phyloP scores from a whole-genome alignment of 1,140 invertebrate species.

The Rhyzopertha dominica region DNA sequence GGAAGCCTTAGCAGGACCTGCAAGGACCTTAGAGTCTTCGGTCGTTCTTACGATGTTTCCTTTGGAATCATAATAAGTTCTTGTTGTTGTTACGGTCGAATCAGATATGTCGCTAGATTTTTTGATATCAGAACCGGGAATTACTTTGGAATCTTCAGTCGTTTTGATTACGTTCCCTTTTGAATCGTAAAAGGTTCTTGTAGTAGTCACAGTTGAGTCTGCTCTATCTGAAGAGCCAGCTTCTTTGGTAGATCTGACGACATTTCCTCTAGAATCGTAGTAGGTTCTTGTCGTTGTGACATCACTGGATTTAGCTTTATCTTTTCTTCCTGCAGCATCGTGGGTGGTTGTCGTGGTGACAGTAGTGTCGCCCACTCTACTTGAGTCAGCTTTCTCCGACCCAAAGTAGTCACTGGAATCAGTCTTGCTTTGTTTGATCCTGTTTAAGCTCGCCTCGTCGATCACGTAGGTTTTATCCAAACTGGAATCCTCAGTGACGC shows the following conservation, averaged over 20 bases:
- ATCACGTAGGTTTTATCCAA: background rate
- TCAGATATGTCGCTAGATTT: background rate
- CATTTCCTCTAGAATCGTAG: constrained; percentile 40
- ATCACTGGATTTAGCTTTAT: constrained; percentile 19
- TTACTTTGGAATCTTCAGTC: constrained; percentile 1
- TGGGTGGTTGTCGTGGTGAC: no score
- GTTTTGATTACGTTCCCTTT: constrained; percentile 40
- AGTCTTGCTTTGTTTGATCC: background rate
- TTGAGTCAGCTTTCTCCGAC: background rate
- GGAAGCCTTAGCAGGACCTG: no score
- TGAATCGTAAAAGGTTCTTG: constrained; percentile 39
- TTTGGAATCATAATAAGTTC: constrained; percentile 39
- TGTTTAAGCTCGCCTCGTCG: no score
- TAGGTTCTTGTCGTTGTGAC: constrained; percentile 36
- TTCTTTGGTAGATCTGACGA: constrained; percentile 33
- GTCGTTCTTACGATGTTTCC: constrained; percentile 37
- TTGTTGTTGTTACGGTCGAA: constrained; percentile 33
- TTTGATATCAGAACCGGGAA: background rate
- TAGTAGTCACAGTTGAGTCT: constrained; percentile 34
- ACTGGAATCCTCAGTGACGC: no score
- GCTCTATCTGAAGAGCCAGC: constrained; percentile 26
- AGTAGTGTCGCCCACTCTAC: background rate
- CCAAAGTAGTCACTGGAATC: background rate
- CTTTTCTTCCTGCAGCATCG: background rate
- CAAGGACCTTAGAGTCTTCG: background rate